These are phyloP conservation scores for Psophia crepitans DNA, from an alignment of 2,113 vertebrate genomes.

Conservation along the genomic window DNA sequence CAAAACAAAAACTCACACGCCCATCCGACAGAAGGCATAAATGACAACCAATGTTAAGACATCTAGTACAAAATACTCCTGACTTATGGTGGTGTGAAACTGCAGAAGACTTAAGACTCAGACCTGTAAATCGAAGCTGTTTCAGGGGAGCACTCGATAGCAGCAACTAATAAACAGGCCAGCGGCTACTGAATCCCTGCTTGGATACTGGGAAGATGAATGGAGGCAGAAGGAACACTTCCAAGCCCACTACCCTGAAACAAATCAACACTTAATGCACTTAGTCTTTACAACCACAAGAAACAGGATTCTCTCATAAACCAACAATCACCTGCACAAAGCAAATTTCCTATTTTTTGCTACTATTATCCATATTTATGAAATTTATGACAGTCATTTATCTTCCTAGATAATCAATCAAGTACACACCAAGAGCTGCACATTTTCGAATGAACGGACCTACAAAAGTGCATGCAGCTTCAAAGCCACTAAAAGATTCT, in stretches of 20 bases:
- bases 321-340: not conserved
- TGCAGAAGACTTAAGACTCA: not conserved
- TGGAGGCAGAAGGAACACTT: not conserved
- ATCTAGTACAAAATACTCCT: not conserved
- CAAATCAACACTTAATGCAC: not conserved
- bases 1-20: not conserved
- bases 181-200: not conserved
- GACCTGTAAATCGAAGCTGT: not conserved
- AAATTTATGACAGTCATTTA: not conserved
- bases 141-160: not conserved
- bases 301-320: not conserved
- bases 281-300: not conserved
- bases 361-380: not conserved
- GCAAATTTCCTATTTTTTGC: not conserved
- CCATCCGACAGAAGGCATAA: not conserved
- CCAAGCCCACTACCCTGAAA: not conserved
- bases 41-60: rapidly evolving
- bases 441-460: not conserved
- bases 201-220: not conserved
- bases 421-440: not conserved
- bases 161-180: not conserved
- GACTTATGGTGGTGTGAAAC: not conserved
- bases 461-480: rapidly evolving
- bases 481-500: not conserved
- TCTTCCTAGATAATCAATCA: not conserved